A percentile compares a stretch with the other conserved stretches of the same genome.
Evolutionary conservation across 2,113 vertebrate species (phyloP).

Genomic region (Amia ocellicauda): DNA sequence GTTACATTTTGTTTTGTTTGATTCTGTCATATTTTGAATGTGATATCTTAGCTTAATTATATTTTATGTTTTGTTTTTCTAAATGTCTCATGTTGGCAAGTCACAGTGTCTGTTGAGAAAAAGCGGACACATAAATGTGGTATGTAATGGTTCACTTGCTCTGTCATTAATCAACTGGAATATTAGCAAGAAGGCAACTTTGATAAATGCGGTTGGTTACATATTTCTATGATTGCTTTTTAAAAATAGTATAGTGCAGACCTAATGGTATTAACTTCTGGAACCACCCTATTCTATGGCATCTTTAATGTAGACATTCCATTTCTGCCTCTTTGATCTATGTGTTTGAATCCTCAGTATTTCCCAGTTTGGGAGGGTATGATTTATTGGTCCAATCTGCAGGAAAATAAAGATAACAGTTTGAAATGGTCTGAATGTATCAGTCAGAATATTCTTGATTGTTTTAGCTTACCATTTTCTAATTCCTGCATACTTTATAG

Average conservation of each 20-base stretch:
- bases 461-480: too few species aligned
- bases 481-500: too few species aligned
- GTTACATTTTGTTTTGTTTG: too few species aligned
- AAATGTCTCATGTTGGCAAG: too few species aligned
- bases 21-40: too few species aligned
- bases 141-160: not conserved
- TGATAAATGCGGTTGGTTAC: not conserved
- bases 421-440: not conserved
- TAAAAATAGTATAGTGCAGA: slow-evolving; percentile 2
- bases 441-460: too few species aligned
- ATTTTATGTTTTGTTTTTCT: too few species aligned
- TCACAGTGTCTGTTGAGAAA: not conserved
- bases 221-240: not conserved
- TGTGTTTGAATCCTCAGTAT: not conserved
- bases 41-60: too few species aligned
- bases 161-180: slow-evolving; percentile 9
- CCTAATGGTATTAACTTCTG: slow-evolving; percentile 10
- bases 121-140: too few species aligned
- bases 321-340: slow-evolving; percentile 7
- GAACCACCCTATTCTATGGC: not conserved
- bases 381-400: not conserved
- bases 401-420: not conserved
- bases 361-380: not conserved
- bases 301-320: slow-evolving; percentile 7
- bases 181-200: slow-evolving; percentile 7